Base-by-base conservation (phyloP, 2,797 vertebrate genomes). In the Enoplosus armatus region DNA sequence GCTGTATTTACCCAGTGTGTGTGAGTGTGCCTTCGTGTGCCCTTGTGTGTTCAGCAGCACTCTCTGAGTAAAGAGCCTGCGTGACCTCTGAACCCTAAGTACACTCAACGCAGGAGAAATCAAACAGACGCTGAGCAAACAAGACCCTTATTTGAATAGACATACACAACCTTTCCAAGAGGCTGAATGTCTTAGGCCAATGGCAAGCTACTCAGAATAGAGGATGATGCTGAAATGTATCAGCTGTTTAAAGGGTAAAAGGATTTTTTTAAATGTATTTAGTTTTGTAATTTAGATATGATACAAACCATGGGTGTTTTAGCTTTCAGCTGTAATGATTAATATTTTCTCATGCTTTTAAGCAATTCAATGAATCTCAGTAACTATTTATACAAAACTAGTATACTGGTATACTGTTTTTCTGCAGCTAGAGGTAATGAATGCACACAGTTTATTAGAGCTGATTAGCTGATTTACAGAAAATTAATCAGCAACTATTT, bases 71-170 rank as follows among this genome's bases (percentile, higher is more conserved):
- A 92, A 92, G 92, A 95, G 94, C 93, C 86, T 75, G 86, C 87
- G 39, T 93, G 91, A 93, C 90, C 94, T 92, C 92, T 94, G 88
- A 94, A 92, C 93, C 88, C 16, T 61, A 75, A 93, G 92, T 93
- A 93, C 92, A 94, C 91, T 95, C 90, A 90, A 90, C 77, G 77
- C 89, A 89, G 89, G 89, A 94, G 90, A 95, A 95, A 93, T 91
- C 88, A 94, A 95, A 93, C 91, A 94, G 81, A 87, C 72, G 27
- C 85, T 89, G 83, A 80, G 89, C 93, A 96, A 95, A 95, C 92
- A 93, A 81, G 83, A 86, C 80, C 85, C 85, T 92, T 93, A 93
- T 93, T 94, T 94, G 78, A 93, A 93, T 88, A 93, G 89, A 90
- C 90, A 87, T 85, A 80, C 79, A 84, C 87, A 92, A 90, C 83